Evolutionary conservation across 2,888 invertebrate species (phyloP).

Genomic region (Heteromurus nitidus): DNA sequence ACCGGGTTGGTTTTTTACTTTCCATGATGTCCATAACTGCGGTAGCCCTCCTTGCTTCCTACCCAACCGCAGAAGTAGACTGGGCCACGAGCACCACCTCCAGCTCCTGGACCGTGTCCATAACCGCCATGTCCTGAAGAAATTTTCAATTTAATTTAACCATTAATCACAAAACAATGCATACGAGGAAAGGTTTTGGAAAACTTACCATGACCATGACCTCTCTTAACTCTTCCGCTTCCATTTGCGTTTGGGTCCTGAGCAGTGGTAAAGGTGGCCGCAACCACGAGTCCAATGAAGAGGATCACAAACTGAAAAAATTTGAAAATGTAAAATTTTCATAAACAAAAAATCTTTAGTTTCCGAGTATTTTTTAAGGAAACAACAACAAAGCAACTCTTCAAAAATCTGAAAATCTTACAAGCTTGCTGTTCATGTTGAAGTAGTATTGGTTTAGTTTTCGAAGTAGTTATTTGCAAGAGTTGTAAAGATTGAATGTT

Average conservation of each 20-base stretch:
- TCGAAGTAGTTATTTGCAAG: not conserved
- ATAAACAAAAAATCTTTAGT: not conserved
- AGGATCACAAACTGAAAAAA: slow-evolving; percentile 36
- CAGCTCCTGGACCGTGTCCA: slow-evolving; percentile 80
- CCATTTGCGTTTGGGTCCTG: slow-evolving; percentile 54
- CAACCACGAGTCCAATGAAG: slow-evolving; percentile 45
- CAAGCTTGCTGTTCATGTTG: slow-evolving; percentile 36
- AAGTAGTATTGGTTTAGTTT: not conserved
- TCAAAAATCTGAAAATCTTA: slow-evolving; percentile 1
- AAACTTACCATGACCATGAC: slow-evolving; percentile 36
- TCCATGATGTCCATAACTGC: slow-evolving; percentile 40
- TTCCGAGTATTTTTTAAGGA: not conserved
- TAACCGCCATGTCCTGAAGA: slow-evolving; percentile 12
- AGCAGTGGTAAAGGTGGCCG: slow-evolving; percentile 38
- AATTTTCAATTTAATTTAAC: not conserved
- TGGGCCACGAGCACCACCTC: slow-evolving; percentile 79
- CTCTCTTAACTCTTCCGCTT: slow-evolving; percentile 50
- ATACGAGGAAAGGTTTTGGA: not conserved
- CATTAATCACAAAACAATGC: no score
- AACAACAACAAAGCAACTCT: not conserved
- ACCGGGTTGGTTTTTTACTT: not conserved
- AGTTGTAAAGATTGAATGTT: not conserved
- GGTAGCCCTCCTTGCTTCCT: slow-evolving; percentile 35
- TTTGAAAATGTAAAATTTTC: not conserved
- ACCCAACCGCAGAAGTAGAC: slow-evolving; percentile 59